Conservation (phyloP, 1,140 invertebrate genomes). For the Aphelenchoides fujianensis region DNA sequence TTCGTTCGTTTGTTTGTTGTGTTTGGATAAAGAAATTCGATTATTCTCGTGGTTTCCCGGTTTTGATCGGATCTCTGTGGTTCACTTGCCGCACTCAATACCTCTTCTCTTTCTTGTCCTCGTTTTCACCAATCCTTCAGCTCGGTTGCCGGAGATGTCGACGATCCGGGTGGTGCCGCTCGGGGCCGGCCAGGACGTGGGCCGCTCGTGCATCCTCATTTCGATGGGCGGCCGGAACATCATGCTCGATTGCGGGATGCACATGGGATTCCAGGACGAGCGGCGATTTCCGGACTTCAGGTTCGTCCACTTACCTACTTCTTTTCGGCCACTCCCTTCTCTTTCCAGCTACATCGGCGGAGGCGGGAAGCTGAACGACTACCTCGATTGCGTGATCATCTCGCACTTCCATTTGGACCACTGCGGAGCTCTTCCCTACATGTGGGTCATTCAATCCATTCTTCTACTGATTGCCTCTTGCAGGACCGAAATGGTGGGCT, state of each 20-base stretch:
- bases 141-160: too few species aligned
- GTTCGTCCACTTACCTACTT: constrained; percentile 61
- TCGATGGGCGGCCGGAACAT: constrained; percentile 97
- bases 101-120: too few species aligned
- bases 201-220: constrained; percentile 90
- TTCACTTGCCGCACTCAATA: too few species aligned
- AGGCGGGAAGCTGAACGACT: constrained; percentile 79
- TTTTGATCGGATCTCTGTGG: too few species aligned
- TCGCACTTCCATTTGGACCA: constrained; percentile 99
- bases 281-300: constrained; percentile 96
- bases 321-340: constrained; percentile 8
- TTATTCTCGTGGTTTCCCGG: too few species aligned
- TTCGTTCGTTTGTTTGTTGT: too few species aligned
- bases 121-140: too few species aligned
- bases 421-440: constrained; percentile 91
- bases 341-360: constrained; percentile 71
- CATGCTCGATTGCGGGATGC: constrained; percentile 99
- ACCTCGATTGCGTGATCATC: constrained; percentile 97
- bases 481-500: constrained; percentile 96
- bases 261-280: constrained; percentile 99
- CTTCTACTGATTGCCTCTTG: background rate
- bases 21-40: too few species aligned
- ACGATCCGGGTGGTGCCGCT: constrained; percentile 54
- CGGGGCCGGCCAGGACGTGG: constrained; percentile 75
- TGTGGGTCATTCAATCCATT: constrained; percentile 43